Evolutionary conservation across 2,888 invertebrate species (phyloP).

Genomic region (Leucophora obtusa): DNA sequence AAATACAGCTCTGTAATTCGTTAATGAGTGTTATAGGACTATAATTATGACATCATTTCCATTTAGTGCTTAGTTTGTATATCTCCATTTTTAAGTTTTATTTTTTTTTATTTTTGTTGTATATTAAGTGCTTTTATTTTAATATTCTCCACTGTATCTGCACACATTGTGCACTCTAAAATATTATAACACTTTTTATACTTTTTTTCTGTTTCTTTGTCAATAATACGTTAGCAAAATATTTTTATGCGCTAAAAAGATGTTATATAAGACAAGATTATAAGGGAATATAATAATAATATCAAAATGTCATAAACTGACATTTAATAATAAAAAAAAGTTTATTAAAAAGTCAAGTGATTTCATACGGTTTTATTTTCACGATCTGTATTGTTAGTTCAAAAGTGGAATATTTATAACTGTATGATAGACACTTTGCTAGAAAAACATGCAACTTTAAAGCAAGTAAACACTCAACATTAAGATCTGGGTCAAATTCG

Average conservation of each 20-base stretch:
- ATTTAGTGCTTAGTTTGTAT: no score
- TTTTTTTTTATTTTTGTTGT: no score
- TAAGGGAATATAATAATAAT: not conserved
- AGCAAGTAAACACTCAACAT: no score
- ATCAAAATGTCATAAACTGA: conserved; percentile 2
- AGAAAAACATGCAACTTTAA: no score
- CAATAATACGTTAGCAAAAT: not conserved
- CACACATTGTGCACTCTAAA: not conserved
- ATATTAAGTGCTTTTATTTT: not conserved
- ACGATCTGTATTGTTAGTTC: no score
- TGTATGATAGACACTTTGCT: no score
- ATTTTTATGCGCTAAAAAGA: not conserved
- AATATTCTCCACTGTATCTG: not conserved
- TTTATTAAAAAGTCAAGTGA: not conserved
- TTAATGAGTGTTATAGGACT: no score
- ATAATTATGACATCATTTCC: no score
- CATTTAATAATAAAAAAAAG: not conserved
- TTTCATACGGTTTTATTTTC: not conserved
- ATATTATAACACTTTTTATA: not conserved
- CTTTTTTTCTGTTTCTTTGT: not conserved
- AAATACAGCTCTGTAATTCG: no score
- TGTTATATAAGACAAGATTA: not conserved
- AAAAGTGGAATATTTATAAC: no score
- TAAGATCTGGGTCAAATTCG: no score
- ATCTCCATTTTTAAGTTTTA: no score